Evolutionary conservation across 2,113 vertebrate genomes (phyloP).

Genomic region (Spea multiplicata): DNA sequence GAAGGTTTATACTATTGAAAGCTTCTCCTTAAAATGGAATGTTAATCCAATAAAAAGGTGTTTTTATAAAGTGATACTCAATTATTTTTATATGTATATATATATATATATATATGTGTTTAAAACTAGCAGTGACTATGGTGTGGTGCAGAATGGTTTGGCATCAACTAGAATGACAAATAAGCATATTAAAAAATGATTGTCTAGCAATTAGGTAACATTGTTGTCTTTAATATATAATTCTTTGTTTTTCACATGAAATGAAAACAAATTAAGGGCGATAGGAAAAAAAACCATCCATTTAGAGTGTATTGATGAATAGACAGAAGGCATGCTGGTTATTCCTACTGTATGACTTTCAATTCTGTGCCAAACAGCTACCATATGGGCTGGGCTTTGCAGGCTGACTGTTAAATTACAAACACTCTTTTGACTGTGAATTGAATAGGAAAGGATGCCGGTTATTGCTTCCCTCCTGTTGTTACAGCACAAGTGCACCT

Average conservation of each 20-base stretch:
- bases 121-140: no score
- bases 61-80: no score
- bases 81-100: no score
- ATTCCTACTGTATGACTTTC: constrained; percentile 22
- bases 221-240: neutral
- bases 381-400: constrained; percentile 64
- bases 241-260: constrained; percentile 9
- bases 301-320: constrained; percentile 39
- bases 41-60: no score
- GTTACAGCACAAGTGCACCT: constrained; percentile 67
- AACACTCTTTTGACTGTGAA: constrained; percentile 59
- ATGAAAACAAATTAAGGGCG: constrained; percentile 18
- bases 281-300: constrained; percentile 12
- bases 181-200: neutral
- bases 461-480: constrained; percentile 61
- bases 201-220: constrained; percentile 28
- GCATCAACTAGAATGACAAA: neutral
- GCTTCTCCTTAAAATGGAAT: no score
- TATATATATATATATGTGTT: no score
- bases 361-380: constrained; percentile 53
- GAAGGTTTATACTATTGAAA: no score
- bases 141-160: neutral
- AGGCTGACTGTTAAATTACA: constrained; percentile 63
- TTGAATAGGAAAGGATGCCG: constrained; percentile 63
- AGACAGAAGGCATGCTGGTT: constrained; percentile 50